Evolutionary conservation across 2,113 vertebrate genomes (phyloP), one percentile per base, ranked within the genome.

Genomic region (Cyprinodon variegatus): DNA sequence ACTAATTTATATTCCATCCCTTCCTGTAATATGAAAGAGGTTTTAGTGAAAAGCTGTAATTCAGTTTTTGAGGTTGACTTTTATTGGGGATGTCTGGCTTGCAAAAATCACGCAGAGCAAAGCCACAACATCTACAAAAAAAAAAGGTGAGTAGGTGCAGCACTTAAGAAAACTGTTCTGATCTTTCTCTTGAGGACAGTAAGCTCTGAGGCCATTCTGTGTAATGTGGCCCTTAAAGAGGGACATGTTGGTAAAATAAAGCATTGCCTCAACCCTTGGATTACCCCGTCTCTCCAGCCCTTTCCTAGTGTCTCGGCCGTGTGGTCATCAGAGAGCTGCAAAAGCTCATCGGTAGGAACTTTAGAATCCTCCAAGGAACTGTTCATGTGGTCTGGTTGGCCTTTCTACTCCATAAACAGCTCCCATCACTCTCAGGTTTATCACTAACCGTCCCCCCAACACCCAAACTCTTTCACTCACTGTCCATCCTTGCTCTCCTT

Each of bases 101-200:
- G 20, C 20, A 17, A 57, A 57, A 76, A 86, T 29, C 72, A 76
- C 4, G 43, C 38, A 74, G 37, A 41, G 20, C 15, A 74, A 46
- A 85, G 20, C 43, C 60, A 57, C 50, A 45, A 14, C 46, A 59
- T 38, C 65, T 60, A 43, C 38, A 0, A 48, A 77, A 29, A 48
- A 77, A 29, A 74, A 53, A 63, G 64, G 61, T 71, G 67, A 66
- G 61, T 67, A 70, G 46, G 68, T 17, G 48, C 29, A 86, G 88
- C 83, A 83, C 90, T 92, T 93, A 89, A 57, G 77, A 83, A 93
- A 87, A 90, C 76, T 68, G 68, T 4, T 69, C 83, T 88, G 88
- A 92, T 91, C 85, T 83, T 89, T 80, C 92, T 93, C 92, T 63
- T 68, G 93, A 93, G 93, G 88, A 90, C 86, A 74, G 83, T 94